Evolutionary conservation across 2,797 vertebrate species (phyloP).

Genomic region (Pteronotus mesoamericanus): DNA sequence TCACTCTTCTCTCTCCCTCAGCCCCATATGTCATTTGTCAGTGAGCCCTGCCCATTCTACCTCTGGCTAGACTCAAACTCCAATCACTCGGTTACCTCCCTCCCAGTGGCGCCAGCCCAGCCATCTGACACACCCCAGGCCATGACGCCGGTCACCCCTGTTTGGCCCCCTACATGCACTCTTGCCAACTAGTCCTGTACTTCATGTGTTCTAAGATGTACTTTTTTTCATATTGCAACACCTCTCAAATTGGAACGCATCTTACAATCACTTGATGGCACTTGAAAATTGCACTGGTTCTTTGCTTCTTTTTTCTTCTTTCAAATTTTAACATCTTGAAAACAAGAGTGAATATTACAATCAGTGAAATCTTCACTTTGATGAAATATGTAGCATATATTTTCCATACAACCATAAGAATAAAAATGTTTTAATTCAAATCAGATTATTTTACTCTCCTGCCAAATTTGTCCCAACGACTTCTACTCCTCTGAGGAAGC

Average conservation of each 20-base stretch:
- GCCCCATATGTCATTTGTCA: not conserved
- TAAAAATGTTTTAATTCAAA: not conserved
- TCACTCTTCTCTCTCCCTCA: not conserved
- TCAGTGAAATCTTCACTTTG: constrained; percentile 11
- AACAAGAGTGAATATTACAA: constrained; percentile 21
- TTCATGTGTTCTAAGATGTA: not conserved
- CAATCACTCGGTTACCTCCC: rapidly evolving
- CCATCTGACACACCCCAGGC: rapidly evolving
- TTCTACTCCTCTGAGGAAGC: not conserved
- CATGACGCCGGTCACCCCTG: rapidly evolving
- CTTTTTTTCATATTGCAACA: not conserved
- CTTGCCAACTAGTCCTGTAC: not conserved
- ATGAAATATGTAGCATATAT: not conserved
- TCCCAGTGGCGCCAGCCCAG: rapidly evolving
- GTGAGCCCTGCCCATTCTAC: not conserved
- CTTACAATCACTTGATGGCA: constrained; percentile 1
- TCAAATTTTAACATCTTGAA: constrained; percentile 34
- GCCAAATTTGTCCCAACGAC: not conserved
- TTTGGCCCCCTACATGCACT: too few relatives aligned
- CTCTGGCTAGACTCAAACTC: too few relatives aligned
- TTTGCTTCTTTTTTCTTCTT: not conserved
- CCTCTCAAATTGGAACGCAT: not conserved
- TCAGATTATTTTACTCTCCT: not conserved
- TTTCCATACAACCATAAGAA: not conserved
- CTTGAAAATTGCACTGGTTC: not conserved